Evolutionary conservation across 2,113 vertebrate species (phyloP).

Genomic region (Trichechus manatus): DNA sequence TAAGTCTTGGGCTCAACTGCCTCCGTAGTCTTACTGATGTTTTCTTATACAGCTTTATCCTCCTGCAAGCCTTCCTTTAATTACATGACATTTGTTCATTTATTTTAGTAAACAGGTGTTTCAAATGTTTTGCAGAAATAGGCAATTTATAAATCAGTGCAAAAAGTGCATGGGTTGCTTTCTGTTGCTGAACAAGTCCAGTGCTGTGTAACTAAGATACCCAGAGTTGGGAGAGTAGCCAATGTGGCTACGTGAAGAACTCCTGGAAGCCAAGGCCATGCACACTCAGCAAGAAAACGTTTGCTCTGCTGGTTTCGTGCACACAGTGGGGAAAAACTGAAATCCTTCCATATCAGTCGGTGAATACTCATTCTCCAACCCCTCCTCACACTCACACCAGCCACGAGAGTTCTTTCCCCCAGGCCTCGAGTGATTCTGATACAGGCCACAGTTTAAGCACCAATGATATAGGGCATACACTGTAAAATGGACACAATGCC

Average conservation of each 20-base stretch:
- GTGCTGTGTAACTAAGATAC: neutral
- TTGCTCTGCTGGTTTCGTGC: neutral
- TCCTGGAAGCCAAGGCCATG: neutral
- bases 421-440: neutral
- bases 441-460: neutral
- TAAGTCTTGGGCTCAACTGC: neutral
- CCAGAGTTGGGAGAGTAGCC: neutral
- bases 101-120: neutral
- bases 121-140: neutral
- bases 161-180: neutral
- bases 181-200: neutral
- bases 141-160: neutral
- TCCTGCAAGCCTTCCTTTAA: neutral
- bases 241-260: neutral
- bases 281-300: neutral
- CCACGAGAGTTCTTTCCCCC: neutral
- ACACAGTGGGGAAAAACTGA: neutral
- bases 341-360: neutral
- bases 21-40: neutral
- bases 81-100: neutral
- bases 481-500: neutral
- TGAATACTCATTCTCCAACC: neutral
- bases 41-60: neutral
- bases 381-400: neutral
- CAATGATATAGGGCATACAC: neutral